Evolutionary conservation across 2,888 invertebrate species (phyloP).

Genomic region (Tetanocera ferruginea): DNA sequence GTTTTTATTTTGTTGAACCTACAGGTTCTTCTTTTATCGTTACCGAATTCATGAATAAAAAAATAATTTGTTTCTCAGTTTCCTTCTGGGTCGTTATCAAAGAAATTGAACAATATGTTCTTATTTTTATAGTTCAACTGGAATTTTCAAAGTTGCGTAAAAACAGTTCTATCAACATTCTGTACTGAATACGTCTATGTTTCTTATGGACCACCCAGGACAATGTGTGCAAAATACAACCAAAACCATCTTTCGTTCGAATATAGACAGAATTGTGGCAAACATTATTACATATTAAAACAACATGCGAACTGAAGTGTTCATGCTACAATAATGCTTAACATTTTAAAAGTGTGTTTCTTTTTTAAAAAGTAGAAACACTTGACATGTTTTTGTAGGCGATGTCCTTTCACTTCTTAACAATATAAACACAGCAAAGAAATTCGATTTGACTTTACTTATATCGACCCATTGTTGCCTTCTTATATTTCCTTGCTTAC

Average conservation of each 20-base stretch:
- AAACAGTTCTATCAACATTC: too few relatives aligned
- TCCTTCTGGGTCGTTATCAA: too few relatives aligned
- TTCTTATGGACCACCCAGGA: constrained; percentile 31
- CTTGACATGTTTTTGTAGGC: constrained; percentile 51
- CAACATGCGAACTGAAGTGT: neutral
- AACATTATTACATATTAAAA: neutral
- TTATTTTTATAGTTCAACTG: too few relatives aligned
- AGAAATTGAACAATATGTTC: too few relatives aligned
- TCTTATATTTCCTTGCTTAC: neutral
- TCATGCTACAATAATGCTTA: neutral
- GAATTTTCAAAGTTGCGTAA: too few relatives aligned
- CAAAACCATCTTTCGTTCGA: constrained; percentile 2
- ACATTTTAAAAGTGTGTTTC: constrained; percentile 16
- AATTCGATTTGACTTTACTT: neutral
- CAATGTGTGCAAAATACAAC: neutral
- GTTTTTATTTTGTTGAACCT: too few relatives aligned
- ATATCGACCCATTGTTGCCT: neutral
- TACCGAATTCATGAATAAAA: too few relatives aligned
- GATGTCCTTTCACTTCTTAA: constrained; percentile 25
- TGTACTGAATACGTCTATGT: too few relatives aligned
- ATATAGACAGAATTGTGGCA: constrained; percentile 40
- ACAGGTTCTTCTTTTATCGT: too few relatives aligned
- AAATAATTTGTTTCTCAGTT: too few relatives aligned
- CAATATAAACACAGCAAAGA: neutral
- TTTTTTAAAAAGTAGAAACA: constrained; percentile 43